Conservation (phyloP, 2,888 invertebrate genomes). For the Cheilosia impressa region DNA sequence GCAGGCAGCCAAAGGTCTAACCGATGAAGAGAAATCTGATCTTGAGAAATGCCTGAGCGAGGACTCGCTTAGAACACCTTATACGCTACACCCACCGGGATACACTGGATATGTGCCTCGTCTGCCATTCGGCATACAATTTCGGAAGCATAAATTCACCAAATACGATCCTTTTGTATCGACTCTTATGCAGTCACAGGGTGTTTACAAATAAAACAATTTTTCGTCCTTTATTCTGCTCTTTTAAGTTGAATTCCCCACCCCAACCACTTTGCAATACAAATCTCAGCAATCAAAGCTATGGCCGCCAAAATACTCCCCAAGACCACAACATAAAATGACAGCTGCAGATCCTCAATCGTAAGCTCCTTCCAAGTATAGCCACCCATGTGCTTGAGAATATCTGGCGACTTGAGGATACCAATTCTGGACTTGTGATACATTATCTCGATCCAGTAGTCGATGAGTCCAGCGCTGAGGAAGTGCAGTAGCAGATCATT, state of each 20-base stretch:
- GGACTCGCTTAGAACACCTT: conserved; percentile 60
- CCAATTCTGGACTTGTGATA: conserved; percentile 79
- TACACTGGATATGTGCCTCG: conserved; percentile 71
- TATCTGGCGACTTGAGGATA: conserved; percentile 77
- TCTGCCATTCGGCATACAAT: conserved; percentile 56
- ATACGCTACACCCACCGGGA: conserved; percentile 58
- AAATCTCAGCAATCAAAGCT: conserved; percentile 71
- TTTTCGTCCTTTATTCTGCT: neutral
- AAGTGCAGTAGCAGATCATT: conserved; percentile 80
- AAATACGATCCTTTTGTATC: conserved; percentile 68
- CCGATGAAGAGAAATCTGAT: conserved; percentile 44
- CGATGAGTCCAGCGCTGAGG: conserved; percentile 80
- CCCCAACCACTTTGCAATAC: conserved; percentile 4
- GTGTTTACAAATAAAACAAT: conserved; percentile 23
- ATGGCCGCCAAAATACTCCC: conserved; percentile 79
- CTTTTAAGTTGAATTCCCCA: neutral
- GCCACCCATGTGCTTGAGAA: conserved; percentile 76
- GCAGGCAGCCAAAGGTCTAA: conserved; percentile 18
- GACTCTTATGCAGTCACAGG: conserved; percentile 63
- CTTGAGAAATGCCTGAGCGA: conserved; percentile 42
- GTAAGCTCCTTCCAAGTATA: conserved; percentile 80
- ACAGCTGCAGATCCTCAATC: conserved; percentile 81
- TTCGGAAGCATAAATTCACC: conserved; percentile 58
- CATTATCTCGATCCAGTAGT: conserved; percentile 81
- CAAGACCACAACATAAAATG: conserved; percentile 80